phyloP scores from a whole-genome alignment of 2,888 invertebrate species.

The Pimpla rufipes region DNA sequence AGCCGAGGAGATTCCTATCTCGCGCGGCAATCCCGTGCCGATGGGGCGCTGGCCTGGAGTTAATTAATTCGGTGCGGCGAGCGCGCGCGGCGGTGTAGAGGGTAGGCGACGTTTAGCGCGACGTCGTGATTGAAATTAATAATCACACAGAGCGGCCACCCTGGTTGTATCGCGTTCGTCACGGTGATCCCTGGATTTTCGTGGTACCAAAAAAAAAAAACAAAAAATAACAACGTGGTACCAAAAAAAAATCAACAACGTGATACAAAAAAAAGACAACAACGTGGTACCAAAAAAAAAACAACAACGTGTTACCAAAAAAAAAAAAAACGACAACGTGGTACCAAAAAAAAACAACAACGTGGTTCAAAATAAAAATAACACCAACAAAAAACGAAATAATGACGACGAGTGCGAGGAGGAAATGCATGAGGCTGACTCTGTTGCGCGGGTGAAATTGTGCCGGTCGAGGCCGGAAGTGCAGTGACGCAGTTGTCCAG shows the following conservation, averaged over 20 bases:
- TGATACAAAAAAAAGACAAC: too few species aligned
- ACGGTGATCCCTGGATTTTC: neutral
- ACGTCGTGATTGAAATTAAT: neutral
- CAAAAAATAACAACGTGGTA: too few species aligned
- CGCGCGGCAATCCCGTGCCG: neutral
- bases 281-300: too few species aligned
- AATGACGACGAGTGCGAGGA: neutral
- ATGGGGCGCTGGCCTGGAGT: conserved; percentile 34
- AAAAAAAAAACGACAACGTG: too few species aligned
- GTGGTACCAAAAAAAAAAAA: too few species aligned
- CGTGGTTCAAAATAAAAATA: neutral
- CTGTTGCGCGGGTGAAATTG: conserved; percentile 25
- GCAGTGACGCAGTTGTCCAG: conserved; percentile 40
- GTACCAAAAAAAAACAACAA: too few species aligned
- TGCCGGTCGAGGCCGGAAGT: conserved; percentile 31
- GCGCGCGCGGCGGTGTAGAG: neutral
- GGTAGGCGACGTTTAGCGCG: conserved; percentile 14
- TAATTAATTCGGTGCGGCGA: conserved; percentile 42
- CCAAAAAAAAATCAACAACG: too few species aligned
- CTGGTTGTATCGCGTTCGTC: neutral
- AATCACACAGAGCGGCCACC: too few species aligned
- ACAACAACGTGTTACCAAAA: too few species aligned
- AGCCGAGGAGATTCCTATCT: conserved; percentile 10
- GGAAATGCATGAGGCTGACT: conserved; percentile 28
- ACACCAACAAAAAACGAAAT: neutral